Percentiles rank a stretch among this genome's conserved stretches.
phyloP scores from a whole-genome alignment of 2,888 invertebrate species.

The Hemaris fuciformis region DNA sequence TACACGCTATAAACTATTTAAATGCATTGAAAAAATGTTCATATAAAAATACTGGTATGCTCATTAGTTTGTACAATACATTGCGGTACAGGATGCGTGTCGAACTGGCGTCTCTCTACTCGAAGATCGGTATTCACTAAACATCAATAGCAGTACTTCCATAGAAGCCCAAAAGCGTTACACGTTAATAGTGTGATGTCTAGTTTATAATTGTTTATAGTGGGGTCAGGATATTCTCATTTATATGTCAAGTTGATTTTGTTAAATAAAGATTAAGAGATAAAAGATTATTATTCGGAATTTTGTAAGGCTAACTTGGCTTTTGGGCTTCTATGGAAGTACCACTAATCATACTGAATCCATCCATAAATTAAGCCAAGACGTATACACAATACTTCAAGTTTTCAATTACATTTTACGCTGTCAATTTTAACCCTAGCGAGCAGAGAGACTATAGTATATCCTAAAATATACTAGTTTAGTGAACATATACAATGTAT shows the following conservation, averaged over 20 bases:
- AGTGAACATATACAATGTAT: not conserved
- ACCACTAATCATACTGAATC: not conserved
- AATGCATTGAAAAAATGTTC: conserved; percentile 52
- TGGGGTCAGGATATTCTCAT: too few relatives aligned
- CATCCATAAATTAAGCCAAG: not conserved
- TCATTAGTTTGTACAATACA: conserved; percentile 39
- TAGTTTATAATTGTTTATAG: too few relatives aligned
- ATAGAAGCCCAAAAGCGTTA: too few relatives aligned
- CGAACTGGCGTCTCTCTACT: conserved; percentile 26
- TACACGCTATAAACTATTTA: conserved; percentile 32
- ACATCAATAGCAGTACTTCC: too few relatives aligned
- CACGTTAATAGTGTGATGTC: too few relatives aligned
- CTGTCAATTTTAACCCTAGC: not conserved
- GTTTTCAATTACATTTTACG: not conserved
- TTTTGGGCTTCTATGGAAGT: too few relatives aligned
- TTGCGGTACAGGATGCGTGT: conserved; percentile 9
- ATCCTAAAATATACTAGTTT: not conserved
- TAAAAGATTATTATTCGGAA: too few relatives aligned
- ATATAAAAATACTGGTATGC: conserved; percentile 64
- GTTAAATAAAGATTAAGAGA: too few relatives aligned
- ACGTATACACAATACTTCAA: not conserved
- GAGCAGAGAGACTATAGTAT: not conserved
- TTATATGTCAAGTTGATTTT: too few relatives aligned
- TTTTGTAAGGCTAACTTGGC: too few relatives aligned
- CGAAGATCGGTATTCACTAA: not conserved